These are phyloP conservation scores for Nezara viridula DNA, from an alignment of 2,888 invertebrate species.

Conservation along the genomic window DNA sequence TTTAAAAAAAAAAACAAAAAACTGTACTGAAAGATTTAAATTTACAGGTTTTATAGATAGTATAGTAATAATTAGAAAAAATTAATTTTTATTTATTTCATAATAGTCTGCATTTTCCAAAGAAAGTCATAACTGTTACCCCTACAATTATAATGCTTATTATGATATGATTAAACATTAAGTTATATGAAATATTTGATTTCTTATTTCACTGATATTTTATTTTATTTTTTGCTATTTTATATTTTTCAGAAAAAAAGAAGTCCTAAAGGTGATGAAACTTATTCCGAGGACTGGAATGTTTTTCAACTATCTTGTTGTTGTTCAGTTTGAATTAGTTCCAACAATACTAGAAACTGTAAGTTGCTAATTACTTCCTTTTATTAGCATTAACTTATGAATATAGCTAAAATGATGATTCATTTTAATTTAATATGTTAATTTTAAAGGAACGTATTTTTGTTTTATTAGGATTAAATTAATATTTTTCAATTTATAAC, in stretches of 20 bases:
- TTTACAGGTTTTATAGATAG: too few species aligned
- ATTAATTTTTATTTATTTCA: too few species aligned
- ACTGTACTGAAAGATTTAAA: too few species aligned
- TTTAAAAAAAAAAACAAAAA: too few species aligned
- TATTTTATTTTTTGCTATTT: too few species aligned
- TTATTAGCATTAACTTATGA: neutral
- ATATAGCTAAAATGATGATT: neutral
- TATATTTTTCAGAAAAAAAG: conserved; percentile 66
- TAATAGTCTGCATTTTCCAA: too few species aligned
- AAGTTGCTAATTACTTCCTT: conserved; percentile 17
- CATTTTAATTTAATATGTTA: neutral
- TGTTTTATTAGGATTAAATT: conserved; percentile 6
- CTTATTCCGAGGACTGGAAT: conserved; percentile 68
- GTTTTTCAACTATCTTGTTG: conserved; percentile 71
- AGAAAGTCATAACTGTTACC: too few species aligned
- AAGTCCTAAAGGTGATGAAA: conserved; percentile 67
- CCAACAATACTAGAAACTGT: conserved; percentile 60
- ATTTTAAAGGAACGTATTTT: neutral
- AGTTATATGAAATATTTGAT: neutral
- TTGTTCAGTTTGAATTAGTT: conserved; percentile 76
- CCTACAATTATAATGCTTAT: too few species aligned
- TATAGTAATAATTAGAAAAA: too few species aligned
- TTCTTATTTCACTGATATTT: neutral
- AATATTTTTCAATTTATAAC: neutral
- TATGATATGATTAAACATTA: too few species aligned